phyloP scores from a whole-genome alignment of 2,113 vertebrate genomes.

The Cottus gobio region DNA sequence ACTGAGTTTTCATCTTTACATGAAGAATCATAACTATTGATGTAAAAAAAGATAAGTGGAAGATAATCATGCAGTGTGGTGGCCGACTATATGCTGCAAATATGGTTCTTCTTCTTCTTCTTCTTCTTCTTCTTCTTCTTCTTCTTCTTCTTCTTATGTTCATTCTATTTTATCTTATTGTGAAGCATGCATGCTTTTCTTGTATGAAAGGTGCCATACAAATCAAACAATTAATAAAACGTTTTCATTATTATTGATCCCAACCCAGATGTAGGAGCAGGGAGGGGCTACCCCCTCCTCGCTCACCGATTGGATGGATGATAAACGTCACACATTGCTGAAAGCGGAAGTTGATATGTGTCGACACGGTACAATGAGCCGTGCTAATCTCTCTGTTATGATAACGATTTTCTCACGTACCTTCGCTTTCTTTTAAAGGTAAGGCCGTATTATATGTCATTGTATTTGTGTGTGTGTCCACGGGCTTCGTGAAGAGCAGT shows the following conservation, averaged over 20 bases:
- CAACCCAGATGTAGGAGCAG: neutral
- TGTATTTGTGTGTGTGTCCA: rapidly evolving
- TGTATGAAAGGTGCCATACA: neutral
- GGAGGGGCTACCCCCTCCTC: neutral
- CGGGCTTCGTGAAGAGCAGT: neutral
- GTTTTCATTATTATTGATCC: neutral
- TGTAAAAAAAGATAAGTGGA: neutral
- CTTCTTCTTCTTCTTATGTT: neutral
- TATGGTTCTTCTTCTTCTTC: neutral
- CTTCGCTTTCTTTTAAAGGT: conserved; percentile 25
- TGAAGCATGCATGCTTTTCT: neutral
- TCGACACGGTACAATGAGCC: conserved; percentile 18
- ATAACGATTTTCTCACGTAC: neutral
- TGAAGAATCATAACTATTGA: neutral
- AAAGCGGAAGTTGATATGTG: conserved; percentile 29
- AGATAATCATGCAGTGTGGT: neutral
- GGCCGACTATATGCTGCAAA: neutral
- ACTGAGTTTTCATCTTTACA: neutral
- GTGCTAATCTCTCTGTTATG: neutral
- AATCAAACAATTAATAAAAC: neutral
- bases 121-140: neutral
- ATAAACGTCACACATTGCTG: neutral
- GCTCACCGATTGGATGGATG: neutral
- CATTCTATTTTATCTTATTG: neutral
- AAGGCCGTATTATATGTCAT: neutral